Conservation (phyloP, 2,797 vertebrate species). For the Pangasius sanitwongsei region DNA sequence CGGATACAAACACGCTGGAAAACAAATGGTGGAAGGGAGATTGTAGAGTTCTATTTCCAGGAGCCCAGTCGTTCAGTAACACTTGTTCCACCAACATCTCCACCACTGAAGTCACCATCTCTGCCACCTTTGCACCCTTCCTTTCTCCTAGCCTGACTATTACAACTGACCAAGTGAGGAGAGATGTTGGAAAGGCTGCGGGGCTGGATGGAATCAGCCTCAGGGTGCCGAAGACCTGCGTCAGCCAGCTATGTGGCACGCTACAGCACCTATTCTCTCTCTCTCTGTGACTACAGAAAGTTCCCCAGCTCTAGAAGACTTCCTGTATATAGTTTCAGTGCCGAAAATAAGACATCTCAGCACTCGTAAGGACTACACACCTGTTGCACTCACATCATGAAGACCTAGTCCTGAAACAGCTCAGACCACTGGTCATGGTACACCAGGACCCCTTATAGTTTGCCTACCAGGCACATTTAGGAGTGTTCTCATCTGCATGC, state of each 20-base stretch:
- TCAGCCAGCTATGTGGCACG: too few relatives aligned
- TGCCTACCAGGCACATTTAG: background rate
- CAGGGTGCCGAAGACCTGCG: background rate
- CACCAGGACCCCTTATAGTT: background rate
- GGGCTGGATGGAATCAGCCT: background rate
- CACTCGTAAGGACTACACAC: background rate
- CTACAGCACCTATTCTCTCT: too few relatives aligned
- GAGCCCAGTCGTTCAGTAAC: background rate
- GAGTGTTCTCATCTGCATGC: too few relatives aligned
- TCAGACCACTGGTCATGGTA: background rate
- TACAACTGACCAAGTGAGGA: background rate
- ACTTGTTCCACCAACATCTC: background rate
- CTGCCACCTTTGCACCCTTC: background rate
- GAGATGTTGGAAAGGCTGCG: background rate
- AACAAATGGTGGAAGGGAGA: background rate
- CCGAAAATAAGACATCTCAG: background rate
- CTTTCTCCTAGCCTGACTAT: background rate
- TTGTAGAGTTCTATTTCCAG: background rate
- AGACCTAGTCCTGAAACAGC: background rate
- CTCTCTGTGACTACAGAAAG: too few relatives aligned
- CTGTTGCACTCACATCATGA: background rate
- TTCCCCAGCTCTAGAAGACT: background rate
- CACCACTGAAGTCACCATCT: background rate
- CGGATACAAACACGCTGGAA: background rate
- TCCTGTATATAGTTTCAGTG: background rate